A percentile compares a stretch with the other conserved stretches of the same genome.
phyloP scores from a whole-genome alignment of 1,140 invertebrate species.

The Chrysoperla carnea region DNA sequence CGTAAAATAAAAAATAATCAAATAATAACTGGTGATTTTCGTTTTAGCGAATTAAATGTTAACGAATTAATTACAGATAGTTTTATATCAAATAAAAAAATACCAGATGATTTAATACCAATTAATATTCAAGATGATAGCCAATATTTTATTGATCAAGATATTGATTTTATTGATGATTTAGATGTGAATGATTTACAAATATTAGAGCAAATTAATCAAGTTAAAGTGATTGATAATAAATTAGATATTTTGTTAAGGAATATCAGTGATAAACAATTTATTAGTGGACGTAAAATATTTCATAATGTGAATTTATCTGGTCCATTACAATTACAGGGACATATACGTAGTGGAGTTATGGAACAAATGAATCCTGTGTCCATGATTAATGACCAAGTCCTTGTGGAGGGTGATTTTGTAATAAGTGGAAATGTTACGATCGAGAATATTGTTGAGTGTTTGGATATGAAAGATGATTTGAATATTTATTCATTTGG shows the following conservation, averaged over 20 bases:
- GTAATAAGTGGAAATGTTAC: conserved; percentile 20
- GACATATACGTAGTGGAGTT: conserved; percentile 17
- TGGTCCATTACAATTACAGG: conserved; percentile 19
- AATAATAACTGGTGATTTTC: conserved; percentile 9
- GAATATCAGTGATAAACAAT: conserved; percentile 17
- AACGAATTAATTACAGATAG: conserved; percentile 7
- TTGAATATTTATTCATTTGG: conserved; percentile 13
- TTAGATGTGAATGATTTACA: conserved; percentile 18
- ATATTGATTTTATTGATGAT: conserved; percentile 21
- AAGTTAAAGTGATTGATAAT: conserved; percentile 21
- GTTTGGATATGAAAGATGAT: conserved; percentile 15
- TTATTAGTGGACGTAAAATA: conserved; percentile 20
- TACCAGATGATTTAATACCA: conserved; percentile 13
- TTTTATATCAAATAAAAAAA: conserved; percentile 6
- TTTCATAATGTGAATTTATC: conserved; percentile 21
- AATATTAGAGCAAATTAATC: conserved; percentile 20
- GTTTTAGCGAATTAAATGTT: conserved; percentile 10
- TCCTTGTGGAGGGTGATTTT: conserved; percentile 20
- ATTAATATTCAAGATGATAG: conserved; percentile 12
- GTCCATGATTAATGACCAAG: conserved; percentile 16
- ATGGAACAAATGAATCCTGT: conserved; percentile 23
- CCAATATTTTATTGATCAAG: conserved; percentile 18
- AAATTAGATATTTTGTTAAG: conserved; percentile 22
- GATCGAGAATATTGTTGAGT: conserved; percentile 15
- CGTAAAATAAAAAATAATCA: conserved; percentile 11